Evolutionary conservation across 2,797 vertebrate species (phyloP).

Genomic region (Enteromius thamalakanensis): DNA sequence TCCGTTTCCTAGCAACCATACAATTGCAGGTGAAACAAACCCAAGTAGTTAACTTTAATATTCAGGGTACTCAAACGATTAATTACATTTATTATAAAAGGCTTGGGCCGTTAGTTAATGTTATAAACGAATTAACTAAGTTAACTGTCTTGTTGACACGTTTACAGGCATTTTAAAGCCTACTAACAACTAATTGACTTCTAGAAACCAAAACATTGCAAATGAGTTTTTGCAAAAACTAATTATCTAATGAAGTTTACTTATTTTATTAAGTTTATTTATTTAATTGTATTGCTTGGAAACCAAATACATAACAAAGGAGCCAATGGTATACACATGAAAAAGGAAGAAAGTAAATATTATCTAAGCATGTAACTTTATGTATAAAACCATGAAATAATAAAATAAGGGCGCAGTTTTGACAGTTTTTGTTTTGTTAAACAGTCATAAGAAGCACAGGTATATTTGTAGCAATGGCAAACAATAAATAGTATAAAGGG

Average conservation of each 20-base stretch:
- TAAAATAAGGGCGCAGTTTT: no score
- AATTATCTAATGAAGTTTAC: neutral
- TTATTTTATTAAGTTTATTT: no score
- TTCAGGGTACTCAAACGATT: neutral
- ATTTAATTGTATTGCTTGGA: no score
- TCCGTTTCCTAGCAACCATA: constrained; percentile 36
- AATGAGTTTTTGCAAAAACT: neutral
- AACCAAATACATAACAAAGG: no score
- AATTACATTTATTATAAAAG: neutral
- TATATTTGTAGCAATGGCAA: no score
- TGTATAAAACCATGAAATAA: no score
- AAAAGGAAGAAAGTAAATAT: no score
- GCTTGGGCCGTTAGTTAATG: neutral
- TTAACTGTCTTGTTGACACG: neutral
- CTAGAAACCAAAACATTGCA: neutral
- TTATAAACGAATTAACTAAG: neutral
- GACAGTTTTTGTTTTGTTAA: no score
- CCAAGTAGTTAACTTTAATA: neutral
- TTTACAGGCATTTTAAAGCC: neutral
- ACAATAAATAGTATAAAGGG: no score
- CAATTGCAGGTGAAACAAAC: neutral
- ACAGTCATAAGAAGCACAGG: no score
- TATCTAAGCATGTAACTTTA: no score
- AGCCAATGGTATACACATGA: no score
- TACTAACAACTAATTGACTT: neutral